phyloP scores from a whole-genome alignment of 2,797 vertebrate genomes.

The Prionace glauca region DNA sequence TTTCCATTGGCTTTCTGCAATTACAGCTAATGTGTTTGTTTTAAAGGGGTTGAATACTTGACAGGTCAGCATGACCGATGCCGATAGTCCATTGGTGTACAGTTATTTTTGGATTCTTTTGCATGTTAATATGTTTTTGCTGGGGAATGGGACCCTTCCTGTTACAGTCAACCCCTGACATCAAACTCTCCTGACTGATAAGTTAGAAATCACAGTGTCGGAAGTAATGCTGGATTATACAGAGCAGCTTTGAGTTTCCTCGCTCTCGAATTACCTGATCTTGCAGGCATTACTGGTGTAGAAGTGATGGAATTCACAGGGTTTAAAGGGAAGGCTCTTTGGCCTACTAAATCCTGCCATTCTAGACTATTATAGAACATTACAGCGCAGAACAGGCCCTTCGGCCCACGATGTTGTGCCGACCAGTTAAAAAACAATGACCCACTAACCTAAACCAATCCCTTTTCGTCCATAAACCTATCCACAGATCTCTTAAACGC shows the following conservation, averaged over 20 bases:
- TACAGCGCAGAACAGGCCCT: too few species aligned
- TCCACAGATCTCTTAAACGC: too few species aligned
- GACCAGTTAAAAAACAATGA: too few species aligned
- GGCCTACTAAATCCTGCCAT: background rate
- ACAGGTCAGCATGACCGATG: background rate
- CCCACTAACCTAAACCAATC: too few species aligned
- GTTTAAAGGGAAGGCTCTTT: background rate
- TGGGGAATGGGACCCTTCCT: background rate
- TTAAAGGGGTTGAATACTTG: background rate
- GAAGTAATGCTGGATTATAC: background rate
- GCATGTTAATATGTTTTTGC: background rate
- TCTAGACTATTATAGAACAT: background rate
- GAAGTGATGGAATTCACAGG: background rate
- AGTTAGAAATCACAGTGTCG: background rate
- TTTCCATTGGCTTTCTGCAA: constrained; percentile 12
- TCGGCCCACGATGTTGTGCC: too few species aligned
- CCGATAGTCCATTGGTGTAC: background rate
- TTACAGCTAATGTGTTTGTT: constrained; percentile 18
- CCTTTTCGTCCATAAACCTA: too few species aligned
- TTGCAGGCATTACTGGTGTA: background rate
- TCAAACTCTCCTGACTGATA: background rate
- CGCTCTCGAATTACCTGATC: background rate
- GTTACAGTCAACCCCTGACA: background rate
- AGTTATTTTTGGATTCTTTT: background rate
- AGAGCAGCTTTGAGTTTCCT: background rate